A percentile compares a stretch with the other conserved stretches of the same genome.
Evolutionary conservation across 2,888 invertebrate species (phyloP).

Genomic region (Tenodera sinensis): DNA sequence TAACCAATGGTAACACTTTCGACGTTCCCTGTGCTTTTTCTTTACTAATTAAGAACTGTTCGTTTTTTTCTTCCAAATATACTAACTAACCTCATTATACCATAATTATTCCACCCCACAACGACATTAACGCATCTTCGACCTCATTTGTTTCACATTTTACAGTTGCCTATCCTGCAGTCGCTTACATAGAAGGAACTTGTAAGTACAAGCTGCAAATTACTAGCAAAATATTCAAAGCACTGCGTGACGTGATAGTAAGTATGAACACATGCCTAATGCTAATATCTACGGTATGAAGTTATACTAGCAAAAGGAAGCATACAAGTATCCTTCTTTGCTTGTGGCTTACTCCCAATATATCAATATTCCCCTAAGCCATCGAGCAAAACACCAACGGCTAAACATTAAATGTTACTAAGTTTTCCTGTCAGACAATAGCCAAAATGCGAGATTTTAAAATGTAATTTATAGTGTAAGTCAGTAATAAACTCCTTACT

Average conservation of each 20-base stretch:
- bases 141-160: not conserved
- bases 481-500: no score
- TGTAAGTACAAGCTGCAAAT: not conserved
- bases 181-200: no score
- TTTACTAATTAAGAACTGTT: not conserved
- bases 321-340: no score
- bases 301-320: no score
- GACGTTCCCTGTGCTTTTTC: not conserved
- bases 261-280: not conserved
- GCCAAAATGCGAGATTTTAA: no score
- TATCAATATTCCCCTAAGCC: no score
- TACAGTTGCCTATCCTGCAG: not conserved
- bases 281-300: no score
- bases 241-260: not conserved
- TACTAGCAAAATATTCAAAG: not conserved
- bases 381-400: not conserved
- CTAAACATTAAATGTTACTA: not conserved
- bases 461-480: no score
- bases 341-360: no score
- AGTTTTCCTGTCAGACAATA: no score
- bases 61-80: not conserved
- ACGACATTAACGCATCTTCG: no score
- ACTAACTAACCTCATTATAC: not conserved
- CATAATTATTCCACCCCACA: no score
- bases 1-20: not conserved